Base-by-base conservation (phyloP, 2,113 vertebrate genomes). In the Crocuta crocuta region DNA sequence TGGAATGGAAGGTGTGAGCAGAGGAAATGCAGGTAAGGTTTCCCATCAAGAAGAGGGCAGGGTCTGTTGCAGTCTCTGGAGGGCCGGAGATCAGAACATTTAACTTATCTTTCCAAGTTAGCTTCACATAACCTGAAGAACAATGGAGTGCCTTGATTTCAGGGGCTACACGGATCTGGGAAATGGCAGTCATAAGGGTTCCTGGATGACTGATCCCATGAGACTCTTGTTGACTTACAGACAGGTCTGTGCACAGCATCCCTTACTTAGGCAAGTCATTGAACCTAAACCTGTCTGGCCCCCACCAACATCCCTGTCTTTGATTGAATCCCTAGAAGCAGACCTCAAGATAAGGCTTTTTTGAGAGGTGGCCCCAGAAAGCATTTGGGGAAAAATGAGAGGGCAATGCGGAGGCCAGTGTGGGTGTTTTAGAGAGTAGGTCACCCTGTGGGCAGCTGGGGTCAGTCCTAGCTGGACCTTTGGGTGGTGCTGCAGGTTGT, bases 201-300 rank as follows among this genome's bases (percentile, higher is more conserved):
- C 7, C 76, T 10, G 17, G 24, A 55, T 12, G 7, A 15, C 48
- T 65, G 28, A 81, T 68, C 55, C 16, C 7, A 0, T 5, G 58
- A 21, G 19, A 61, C 24, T 13, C 43, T 74, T 5, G 0, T 31
- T 50, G 11, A 48, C 28, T 9, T 39, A 4, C 19, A 79, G 50
- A 13, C 5, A 17, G 28, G 26, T 71, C 35, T 48, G 48, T 15
- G 24, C 53, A 39, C 3, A 71, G 55, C 9, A 8, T 50, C 24
- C 9, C 19, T 92, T 13, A 19, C 5, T 9, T 2, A 2, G 45
- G 39, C 28, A 19, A n/a, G 70, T 33, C 35, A 1, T 4, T 1
- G 6, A 5, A 26, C 3, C 1, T 31, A 19, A 2, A 48, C n/a
- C 65, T 10, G 0, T 7, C n/a, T 0, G 7, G 3, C 2, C 19